Base-by-base conservation (phyloP, 2,113 vertebrate genomes). In the Semicossyphus pulcher region DNA sequence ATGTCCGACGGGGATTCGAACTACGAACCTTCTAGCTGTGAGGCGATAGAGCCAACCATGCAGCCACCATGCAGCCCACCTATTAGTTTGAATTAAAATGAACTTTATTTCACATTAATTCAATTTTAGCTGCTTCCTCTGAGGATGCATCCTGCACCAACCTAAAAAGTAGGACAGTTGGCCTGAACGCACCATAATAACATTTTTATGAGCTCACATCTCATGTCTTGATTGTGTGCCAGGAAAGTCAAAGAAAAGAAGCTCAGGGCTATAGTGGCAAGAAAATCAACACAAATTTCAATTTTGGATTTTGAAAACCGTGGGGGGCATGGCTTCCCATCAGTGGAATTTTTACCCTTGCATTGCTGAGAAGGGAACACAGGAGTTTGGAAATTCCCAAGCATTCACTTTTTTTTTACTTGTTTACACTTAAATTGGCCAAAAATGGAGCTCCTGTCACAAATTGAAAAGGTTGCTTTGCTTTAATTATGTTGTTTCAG, bases 401-500 rank as follows among this genome's bases (percentile, higher is more conserved):
- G 1, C 41, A 54, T 72, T 14, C 15, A 68, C 65, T 76, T 68
- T 56, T 10, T n/a, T n/a, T n/a, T n/a, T n/a, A n/a, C 61, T 59
- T 72, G 63, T 79, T 72, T 73, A 72, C 37, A 47, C 62, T 51
- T 63, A 14, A 29, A 57, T 15, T 42, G 4, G 36, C 72, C 49
- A 52, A 53, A 70, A 77, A 48, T 77, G 16, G 44, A 80, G 32
- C 59, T 44, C 59, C 53, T 64, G 59, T 73, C 41, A 81, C 69
- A 66, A 45, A 37, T n/a, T 68, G 28, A 63, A 74, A 36, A 53
- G 32, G 49, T 57, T 61, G 15, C 56, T 68, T 44, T 2, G 53
- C 26, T 53, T 71, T 72, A 72, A 82, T 76, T 74, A 74, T 80
- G 49, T 80, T 83, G 51, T 62, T 80, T 58, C 48, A 77, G 68